Conservation (phyloP, 2,888 invertebrate genomes). For the Cyclophora albipunctata region DNA sequence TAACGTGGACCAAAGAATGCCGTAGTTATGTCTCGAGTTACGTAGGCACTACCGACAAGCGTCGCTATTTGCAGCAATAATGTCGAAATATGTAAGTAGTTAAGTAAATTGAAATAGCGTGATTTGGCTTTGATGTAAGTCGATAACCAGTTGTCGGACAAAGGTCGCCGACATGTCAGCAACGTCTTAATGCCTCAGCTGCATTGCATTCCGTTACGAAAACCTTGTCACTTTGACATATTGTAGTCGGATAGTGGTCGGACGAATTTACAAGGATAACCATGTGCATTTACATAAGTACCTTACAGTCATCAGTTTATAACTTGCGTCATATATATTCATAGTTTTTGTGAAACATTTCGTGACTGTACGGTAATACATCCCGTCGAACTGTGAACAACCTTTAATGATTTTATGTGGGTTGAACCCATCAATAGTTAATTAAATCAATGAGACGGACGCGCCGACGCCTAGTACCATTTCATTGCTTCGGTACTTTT, state of each 20-base stretch:
- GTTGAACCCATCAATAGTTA: no score
- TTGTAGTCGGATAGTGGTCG: constrained; percentile 1
- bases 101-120: constrained; percentile 6
- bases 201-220: constrained; percentile 1
- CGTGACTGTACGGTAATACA: background rate
- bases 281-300: background rate
- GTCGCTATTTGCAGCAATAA: no score
- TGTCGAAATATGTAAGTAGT: background rate
- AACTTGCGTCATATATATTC: background rate
- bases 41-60: background rate
- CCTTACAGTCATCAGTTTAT: background rate
- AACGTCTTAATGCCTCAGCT: constrained; percentile 6
- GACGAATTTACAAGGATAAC: background rate
- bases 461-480: no score
- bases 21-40: background rate
- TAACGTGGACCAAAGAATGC: no score
- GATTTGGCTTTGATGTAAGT: constrained; percentile 1
- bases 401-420: no score
- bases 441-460: no score
- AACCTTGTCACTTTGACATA: constrained; percentile 10
- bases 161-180: constrained; percentile 13
- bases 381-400: no score
- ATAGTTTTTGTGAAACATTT: background rate
- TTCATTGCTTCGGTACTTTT: no score
- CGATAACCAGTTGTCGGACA: constrained; percentile 15